Evolutionary conservation across 2,888 invertebrate genomes (phyloP).

Genomic region (Plebejus melissa): DNA sequence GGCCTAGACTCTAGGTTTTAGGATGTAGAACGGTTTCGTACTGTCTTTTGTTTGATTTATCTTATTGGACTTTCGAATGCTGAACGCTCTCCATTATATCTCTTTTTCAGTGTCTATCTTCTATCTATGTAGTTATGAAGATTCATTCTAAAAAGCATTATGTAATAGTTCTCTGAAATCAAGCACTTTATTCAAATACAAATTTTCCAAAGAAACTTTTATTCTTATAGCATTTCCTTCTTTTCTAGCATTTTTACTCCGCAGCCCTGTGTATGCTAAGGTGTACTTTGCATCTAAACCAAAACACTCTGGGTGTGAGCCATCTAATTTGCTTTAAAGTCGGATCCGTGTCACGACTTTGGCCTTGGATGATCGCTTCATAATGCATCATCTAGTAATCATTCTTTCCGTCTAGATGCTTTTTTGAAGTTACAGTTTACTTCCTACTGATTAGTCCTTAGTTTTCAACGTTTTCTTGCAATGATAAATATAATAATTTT

Average conservation of each 20-base stretch:
- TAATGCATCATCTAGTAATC: slow-evolving; percentile 6
- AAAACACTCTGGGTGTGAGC: slow-evolving; percentile 31
- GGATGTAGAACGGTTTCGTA: background rate
- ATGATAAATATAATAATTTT: background rate
- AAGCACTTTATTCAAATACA: no score
- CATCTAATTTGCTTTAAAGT: slow-evolving; percentile 34
- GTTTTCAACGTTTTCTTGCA: no score
- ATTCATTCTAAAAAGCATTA: no score
- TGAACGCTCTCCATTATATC: background rate
- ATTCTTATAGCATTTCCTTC: background rate
- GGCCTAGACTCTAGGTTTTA: background rate
- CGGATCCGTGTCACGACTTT: slow-evolving; percentile 32
- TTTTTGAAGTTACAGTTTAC: background rate
- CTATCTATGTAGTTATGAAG: no score
- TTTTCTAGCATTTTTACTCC: background rate
- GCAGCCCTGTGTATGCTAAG: slow-evolving; percentile 25
- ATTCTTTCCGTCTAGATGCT: background rate
- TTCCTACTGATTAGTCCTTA: background rate
- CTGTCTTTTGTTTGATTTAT: no score
- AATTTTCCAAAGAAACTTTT: background rate
- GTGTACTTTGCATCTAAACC: slow-evolving; percentile 22
- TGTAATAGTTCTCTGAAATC: no score
- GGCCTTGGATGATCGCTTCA: slow-evolving; percentile 28
- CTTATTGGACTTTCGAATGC: background rate
- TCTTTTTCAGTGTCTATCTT: no score